Percentiles rank a stretch among this genome's conserved stretches.
phyloP scores from a whole-genome alignment of 2,888 invertebrate genomes.

The Lissocephala sabroskyi region DNA sequence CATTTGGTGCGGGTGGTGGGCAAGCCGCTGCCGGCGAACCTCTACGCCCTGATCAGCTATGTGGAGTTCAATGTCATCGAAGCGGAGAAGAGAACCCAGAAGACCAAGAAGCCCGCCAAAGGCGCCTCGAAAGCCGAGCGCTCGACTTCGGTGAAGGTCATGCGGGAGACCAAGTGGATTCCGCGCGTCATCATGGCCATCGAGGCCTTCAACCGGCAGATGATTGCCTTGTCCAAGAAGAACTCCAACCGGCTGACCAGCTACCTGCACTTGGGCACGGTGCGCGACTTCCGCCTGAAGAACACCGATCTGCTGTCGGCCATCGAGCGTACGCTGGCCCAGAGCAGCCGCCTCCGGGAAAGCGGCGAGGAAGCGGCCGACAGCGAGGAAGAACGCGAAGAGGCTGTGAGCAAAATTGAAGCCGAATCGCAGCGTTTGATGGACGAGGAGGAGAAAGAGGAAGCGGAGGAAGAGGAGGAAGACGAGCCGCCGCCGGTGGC shows the following conservation, averaged over 20 bases:
- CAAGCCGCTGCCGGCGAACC: conserved; percentile 74
- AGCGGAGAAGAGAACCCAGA: conserved; percentile 42
- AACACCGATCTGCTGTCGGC: conserved; percentile 74
- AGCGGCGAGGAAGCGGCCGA: conserved; percentile 6
- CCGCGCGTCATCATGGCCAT: conserved; percentile 77
- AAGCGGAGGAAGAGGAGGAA: conserved; percentile 12
- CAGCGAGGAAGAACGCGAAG: conserved; percentile 1
- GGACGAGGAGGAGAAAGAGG: conserved; percentile 3
- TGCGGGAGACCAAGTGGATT: conserved; percentile 76
- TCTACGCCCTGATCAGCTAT: conserved; percentile 75
- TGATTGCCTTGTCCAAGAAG: conserved; percentile 76
- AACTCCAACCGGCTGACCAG: conserved; percentile 74
- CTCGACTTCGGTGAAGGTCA: conserved; percentile 73
- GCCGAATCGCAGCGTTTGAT: conserved; percentile 21
- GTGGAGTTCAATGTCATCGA: conserved; percentile 73
- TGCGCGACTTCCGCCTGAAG: conserved; percentile 77
- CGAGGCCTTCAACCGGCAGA: conserved; percentile 77
- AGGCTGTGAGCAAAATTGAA: conserved; percentile 29
- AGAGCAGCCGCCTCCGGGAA: conserved; percentile 57
- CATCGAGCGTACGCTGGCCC: conserved; percentile 72
- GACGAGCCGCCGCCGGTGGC: conserved; percentile 20
- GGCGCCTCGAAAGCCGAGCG: conserved; percentile 71
- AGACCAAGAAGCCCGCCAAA: conserved; percentile 43
- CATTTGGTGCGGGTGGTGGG: conserved; percentile 74
- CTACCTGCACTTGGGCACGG: conserved; percentile 76